phyloP scores from a whole-genome alignment of 1,140 invertebrate genomes.

The Drosophila mauritiana region DNA sequence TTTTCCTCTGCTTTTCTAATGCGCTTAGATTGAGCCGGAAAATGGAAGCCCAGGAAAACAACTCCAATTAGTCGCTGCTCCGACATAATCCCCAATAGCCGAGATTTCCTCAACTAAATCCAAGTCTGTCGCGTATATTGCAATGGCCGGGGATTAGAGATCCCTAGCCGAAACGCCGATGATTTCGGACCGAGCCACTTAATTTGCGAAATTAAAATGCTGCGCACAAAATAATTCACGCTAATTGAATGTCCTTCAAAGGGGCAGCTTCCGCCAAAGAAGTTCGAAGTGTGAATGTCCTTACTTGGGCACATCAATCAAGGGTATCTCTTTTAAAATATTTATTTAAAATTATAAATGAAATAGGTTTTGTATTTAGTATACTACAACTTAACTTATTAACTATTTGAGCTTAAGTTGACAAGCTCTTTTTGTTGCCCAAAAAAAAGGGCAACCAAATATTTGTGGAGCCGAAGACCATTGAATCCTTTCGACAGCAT shows the following conservation, averaged over 20 bases:
- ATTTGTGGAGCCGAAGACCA: conserved; percentile 1
- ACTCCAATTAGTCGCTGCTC: conserved; percentile 56
- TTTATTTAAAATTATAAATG: no score
- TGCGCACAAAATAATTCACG: conserved; percentile 68
- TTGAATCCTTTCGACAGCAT: conserved; percentile 45
- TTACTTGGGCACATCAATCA: background rate
- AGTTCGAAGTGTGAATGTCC: conserved; percentile 2
- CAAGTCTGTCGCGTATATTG: background rate
- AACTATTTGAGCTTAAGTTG: no score
- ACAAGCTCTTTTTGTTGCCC: background rate
- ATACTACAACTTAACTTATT: no score
- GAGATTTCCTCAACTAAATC: conserved; percentile 58
- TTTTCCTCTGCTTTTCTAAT: conserved; percentile 50
- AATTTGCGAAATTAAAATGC: conserved; percentile 73
- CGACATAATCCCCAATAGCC: conserved; percentile 70
- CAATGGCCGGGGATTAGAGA: background rate
- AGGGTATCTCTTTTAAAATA: background rate
- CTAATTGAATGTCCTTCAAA: conserved; percentile 76
- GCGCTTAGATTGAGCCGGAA: conserved; percentile 56
- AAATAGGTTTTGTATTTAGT: no score
- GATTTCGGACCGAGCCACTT: conserved; percentile 53
- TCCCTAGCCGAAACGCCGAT: conserved; percentile 10
- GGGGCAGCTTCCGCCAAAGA: conserved; percentile 7
- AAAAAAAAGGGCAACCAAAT: background rate
- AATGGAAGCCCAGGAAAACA: conserved; percentile 33